These are phyloP conservation scores for Aphidius colemani DNA, from an alignment of 2,888 invertebrate genomes.

Conservation along the genomic window DNA sequence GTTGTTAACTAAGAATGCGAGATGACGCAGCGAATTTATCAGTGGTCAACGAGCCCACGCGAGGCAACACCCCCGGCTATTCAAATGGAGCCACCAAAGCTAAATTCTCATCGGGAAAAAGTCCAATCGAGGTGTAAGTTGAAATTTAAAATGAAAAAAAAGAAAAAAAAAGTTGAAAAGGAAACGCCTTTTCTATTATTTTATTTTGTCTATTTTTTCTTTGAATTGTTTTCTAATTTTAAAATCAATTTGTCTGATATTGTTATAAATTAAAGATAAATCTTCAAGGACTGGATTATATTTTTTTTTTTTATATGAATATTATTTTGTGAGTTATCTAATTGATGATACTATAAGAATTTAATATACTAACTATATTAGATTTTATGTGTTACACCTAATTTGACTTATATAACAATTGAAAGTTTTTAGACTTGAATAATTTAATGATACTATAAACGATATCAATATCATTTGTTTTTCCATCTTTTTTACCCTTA, in stretches of 20 bases:
- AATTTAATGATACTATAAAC: background rate
- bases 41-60: constrained; percentile 56
- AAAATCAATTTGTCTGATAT: too few relatives aligned
- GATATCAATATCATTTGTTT: constrained; percentile 7
- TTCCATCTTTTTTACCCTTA: background rate
- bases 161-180: background rate
- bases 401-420: background rate
- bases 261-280: too few relatives aligned
- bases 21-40: constrained; percentile 59
- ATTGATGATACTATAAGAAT: too few relatives aligned
- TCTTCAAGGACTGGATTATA: too few relatives aligned
- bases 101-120: constrained; percentile 52
- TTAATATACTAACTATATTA: background rate
- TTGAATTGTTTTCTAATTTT: background rate
- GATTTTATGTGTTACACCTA: background rate
- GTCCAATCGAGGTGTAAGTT: constrained; percentile 57
- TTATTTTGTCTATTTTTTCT: background rate
- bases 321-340: too few relatives aligned
- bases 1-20: constrained; percentile 58
- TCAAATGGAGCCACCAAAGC: constrained; percentile 55
- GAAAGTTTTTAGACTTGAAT: too few relatives aligned
- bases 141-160: background rate
- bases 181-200: background rate
- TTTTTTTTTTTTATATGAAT: too few relatives aligned
- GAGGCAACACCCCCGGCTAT: constrained; percentile 52